Evolutionary conservation across 2,797 vertebrate genomes (phyloP).

Genomic region (Peromyscus aztecus): DNA sequence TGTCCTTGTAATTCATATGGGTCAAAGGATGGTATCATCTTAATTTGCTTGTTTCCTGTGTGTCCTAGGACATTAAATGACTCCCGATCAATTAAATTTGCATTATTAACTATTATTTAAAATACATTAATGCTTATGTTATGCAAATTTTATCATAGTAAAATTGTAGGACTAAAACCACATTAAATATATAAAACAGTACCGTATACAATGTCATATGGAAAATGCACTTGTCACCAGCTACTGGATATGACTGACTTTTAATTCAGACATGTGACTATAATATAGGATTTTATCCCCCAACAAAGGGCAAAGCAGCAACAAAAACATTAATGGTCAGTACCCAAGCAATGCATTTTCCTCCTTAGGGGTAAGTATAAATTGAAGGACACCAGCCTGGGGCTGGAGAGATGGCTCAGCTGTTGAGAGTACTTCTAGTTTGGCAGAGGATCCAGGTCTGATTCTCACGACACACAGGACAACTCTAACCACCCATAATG

Average conservation of each 20-base stretch:
- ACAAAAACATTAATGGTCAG: background rate
- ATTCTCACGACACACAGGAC: background rate
- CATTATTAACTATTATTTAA: slow-evolving; percentile 30
- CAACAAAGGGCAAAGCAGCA: background rate
- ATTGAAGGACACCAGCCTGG: background rate
- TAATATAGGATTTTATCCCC: background rate
- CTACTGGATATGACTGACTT: background rate
- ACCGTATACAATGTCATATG: background rate
- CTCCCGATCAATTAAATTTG: background rate
- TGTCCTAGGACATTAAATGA: background rate
- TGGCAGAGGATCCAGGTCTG: background rate
- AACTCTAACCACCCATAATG: too few species aligned
- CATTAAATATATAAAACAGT: background rate
- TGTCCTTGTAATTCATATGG: background rate
- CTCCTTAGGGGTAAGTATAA: slow-evolving; percentile 18
- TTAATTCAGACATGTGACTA: background rate
- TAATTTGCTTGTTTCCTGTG: background rate
- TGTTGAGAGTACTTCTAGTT: background rate
- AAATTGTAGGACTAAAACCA: background rate
- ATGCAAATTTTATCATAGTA: background rate
- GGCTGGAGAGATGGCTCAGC: too few species aligned
- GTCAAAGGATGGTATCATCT: background rate
- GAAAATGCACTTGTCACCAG: background rate
- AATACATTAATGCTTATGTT: slow-evolving; percentile 20
- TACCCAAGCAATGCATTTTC: background rate